Evolutionary conservation across 2,797 vertebrate genomes (phyloP), one percentile per base, ranked within the genome.

Genomic region (Nannoperca obscura): DNA sequence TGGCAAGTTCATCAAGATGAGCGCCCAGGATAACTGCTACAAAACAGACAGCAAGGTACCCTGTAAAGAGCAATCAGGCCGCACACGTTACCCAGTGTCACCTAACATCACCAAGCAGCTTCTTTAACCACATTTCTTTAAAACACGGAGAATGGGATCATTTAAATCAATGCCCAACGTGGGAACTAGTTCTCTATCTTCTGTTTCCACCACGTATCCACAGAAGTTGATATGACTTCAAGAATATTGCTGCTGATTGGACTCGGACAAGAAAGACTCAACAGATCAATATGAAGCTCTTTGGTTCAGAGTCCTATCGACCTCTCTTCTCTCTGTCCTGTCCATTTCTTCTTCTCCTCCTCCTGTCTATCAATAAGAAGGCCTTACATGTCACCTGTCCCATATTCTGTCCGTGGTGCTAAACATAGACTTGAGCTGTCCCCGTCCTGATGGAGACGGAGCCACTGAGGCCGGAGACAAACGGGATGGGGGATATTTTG

Each of bases 1-100:
- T 58, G 98, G 98, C 84, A 99, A 96, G 94, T 96, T 94, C 89
- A 96, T 99, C 93, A 98, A 97, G 95, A 97, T 99, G 98, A 97
- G 92, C 91, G 94, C 81, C 88, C 91, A 96, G 55, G 98, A 98
- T 66, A 97, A 98, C 91, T 96, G 97, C 93, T 99, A 99, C 93
- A 98, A 96, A 93, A 97, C 98, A 63, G 98, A 99, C 86, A 87
- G 92, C 74, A 99, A 99, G 97, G 98, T 99, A 93, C 50, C n/a
- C 68, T 9, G 55, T 36, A 34, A 44, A 58, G 55, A 62, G 20
- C 1, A 8, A 62, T 75, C 20, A 9, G 61, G 50, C 46, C 38
- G 7, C 27, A 52, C 27, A n/a, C 44, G 5, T 68, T 49, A 57
- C 24, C 47, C 5, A 46, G 11, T 63, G 46, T 52, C 22, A 74